Conservation (phyloP, 30 jellyfish, hydroid and myxozoan genomes). For the Hydractinia echinata region DNA sequence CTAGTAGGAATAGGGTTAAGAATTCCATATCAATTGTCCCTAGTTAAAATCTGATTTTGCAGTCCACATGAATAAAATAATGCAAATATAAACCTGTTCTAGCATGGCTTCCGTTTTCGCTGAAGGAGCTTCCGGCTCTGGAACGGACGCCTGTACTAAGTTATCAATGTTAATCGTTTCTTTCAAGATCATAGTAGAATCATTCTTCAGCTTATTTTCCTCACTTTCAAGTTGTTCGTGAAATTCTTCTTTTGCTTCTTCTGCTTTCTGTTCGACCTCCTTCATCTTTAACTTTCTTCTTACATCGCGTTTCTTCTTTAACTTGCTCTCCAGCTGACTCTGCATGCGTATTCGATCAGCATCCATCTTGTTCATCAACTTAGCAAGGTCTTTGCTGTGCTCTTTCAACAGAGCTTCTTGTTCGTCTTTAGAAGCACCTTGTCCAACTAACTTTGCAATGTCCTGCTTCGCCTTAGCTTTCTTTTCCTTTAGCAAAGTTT, state of each 20-base stretch:
- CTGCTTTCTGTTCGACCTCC: conserved; percentile 74
- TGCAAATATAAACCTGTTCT: too few relatives aligned
- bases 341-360: conserved; percentile 97
- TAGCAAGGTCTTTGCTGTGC: conserved; percentile 91
- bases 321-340: conserved; percentile 71
- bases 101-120: background rate
- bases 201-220: conserved; percentile 55
- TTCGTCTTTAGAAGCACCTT: conserved; percentile 91
- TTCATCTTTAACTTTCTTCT: conserved; percentile 56
- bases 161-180: conserved; percentile 17
- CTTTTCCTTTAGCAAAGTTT: conserved; percentile 78
- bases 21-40: too few relatives aligned
- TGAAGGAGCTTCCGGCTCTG: background rate
- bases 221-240: conserved; percentile 70
- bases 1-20: too few relatives aligned
- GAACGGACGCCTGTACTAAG: background rate
- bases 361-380: conserved; percentile 92
- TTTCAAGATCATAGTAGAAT: conserved; percentile 51
- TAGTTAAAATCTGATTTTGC: too few relatives aligned
- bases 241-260: conserved; percentile 60
- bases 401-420: conserved; percentile 83
- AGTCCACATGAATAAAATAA: too few relatives aligned
- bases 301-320: conserved; percentile 79
- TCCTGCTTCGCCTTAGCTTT: conserved; percentile 86
- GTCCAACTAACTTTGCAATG: conserved; percentile 60